Percentiles rank a stretch among this genome's conserved stretches.
Conservation (phyloP, 2,113 vertebrate species). For the Herpailurus yagouaroundi region DNA sequence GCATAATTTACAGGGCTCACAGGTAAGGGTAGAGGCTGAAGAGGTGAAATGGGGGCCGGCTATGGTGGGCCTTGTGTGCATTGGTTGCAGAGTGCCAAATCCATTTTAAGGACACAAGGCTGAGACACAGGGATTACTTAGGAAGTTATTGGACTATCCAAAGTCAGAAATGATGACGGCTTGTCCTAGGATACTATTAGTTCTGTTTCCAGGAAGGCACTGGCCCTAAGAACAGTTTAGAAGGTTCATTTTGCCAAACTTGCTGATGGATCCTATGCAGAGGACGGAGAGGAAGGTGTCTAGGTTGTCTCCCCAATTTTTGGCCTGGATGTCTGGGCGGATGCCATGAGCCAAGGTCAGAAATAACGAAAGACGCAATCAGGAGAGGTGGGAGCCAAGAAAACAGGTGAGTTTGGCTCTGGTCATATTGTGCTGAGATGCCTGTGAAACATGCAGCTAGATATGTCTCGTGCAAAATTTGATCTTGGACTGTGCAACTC, state of each 20-base stretch:
- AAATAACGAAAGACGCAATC: neutral
- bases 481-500: neutral
- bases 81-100: neutral
- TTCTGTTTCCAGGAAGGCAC: neutral
- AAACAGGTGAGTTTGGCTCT: neutral
- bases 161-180: neutral
- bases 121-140: neutral
- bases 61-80: neutral
- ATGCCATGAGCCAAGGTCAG: neutral
- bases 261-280: neutral
- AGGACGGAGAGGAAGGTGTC: neutral
- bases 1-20: neutral
- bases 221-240: neutral
- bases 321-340: neutral
- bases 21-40: neutral
- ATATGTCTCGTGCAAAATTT: neutral
- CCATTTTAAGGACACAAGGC: neutral
- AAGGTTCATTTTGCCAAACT: neutral
- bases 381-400: neutral
- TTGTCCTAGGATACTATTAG: neutral
- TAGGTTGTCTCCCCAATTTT: neutral
- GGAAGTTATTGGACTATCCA: neutral
- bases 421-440: neutral
- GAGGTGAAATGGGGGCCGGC: neutral
- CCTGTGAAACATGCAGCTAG: neutral